phyloP scores from a whole-genome alignment of 2,797 vertebrate species.

The Poeciliopsis gracilis region DNA sequence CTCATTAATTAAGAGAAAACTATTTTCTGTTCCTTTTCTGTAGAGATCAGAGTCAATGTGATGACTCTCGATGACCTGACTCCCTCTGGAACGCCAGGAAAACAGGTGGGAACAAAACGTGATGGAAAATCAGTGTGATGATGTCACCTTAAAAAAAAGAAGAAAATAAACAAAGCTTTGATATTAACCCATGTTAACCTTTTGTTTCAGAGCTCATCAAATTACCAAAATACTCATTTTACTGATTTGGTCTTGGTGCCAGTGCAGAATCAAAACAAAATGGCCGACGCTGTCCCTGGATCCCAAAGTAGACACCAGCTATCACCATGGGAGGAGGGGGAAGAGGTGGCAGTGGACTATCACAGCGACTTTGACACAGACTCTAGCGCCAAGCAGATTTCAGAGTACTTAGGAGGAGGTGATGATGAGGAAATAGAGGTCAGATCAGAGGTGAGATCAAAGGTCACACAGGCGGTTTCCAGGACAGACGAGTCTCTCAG shows the following conservation, averaged over 20 bases:
- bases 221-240: background rate
- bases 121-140: background rate
- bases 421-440: constrained; percentile 31
- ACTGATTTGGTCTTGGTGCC: constrained; percentile 7
- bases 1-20: background rate
- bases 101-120: constrained; percentile 55
- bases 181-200: background rate
- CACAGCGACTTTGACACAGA: constrained; percentile 73
- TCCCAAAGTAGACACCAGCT: constrained; percentile 5
- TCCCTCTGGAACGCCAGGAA: constrained; percentile 45
- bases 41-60: constrained; percentile 88
- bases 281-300: background rate
- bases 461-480: constrained; percentile 3
- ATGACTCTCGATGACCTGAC: constrained; percentile 86
- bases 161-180: background rate
- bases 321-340: constrained; percentile 1
- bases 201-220: background rate
- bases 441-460: constrained; percentile 18
- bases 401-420: constrained; percentile 72
- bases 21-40: constrained; percentile 6
- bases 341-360: constrained; percentile 42
- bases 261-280: constrained; percentile 30
- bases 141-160: background rate
- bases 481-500: constrained; percentile 42
- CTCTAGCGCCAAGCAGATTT: constrained; percentile 69